Evolutionary conservation across 2,888 invertebrate genomes (phyloP).

Genomic region (Morpho achilles): DNA sequence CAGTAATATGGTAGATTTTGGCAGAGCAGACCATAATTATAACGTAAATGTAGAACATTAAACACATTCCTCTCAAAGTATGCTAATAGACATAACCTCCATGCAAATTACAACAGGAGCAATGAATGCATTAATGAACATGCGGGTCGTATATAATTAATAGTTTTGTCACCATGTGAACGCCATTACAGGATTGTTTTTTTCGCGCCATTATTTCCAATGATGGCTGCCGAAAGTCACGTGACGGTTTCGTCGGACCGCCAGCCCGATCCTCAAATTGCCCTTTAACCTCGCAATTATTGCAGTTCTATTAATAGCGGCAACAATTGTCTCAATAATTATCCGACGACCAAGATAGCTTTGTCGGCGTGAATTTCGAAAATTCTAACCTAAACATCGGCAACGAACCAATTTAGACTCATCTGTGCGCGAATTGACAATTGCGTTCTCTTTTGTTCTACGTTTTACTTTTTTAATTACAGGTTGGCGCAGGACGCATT

Average conservation of each 20-base stretch:
- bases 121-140: too few species aligned
- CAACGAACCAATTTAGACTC: conserved; percentile 21
- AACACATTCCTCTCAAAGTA: too few species aligned
- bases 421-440: not conserved
- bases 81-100: conserved; percentile 2
- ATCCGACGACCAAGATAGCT: conserved; percentile 42
- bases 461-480: not conserved
- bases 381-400: conserved; percentile 27
- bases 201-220: conserved; percentile 38
- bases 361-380: conserved; percentile 33
- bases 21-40: too few species aligned
- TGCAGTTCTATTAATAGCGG: conserved; percentile 54
- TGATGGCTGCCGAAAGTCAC: conserved; percentile 41
- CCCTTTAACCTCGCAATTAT: conserved; percentile 59
- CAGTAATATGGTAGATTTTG: too few species aligned
- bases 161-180: not conserved
- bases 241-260: conserved; percentile 39
- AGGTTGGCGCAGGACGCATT: not conserved
- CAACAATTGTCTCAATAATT: conserved; percentile 64
- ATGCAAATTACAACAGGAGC: too few species aligned
- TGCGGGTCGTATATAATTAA: too few species aligned
- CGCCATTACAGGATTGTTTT: conserved; percentile 1
- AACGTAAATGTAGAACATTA: too few species aligned
- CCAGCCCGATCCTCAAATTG: conserved; percentile 55
- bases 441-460: not conserved